A percentile compares a stretch with the other conserved stretches of the same genome.
These are phyloP conservation scores for Chaetophractus vellerosus DNA, from an alignment of 2,797 vertebrate species.

Conservation along the genomic window DNA sequence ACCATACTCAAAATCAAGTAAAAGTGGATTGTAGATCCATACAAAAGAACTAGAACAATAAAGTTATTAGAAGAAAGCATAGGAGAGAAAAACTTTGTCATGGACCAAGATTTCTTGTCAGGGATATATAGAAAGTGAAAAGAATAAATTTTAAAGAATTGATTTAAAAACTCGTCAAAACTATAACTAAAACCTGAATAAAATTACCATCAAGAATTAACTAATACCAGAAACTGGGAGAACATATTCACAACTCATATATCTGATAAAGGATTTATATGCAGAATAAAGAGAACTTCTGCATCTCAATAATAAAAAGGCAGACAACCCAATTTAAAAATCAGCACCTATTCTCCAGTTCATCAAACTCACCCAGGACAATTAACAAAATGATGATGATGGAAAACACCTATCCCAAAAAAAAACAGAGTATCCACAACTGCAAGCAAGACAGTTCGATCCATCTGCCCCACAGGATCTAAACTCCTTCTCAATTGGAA, in stretches of 20 bases:
- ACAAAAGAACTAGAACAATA: not conserved
- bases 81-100: not conserved
- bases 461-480: too few species aligned
- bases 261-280: not conserved
- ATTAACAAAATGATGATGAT: too few species aligned
- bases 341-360: too few species aligned
- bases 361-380: too few species aligned
- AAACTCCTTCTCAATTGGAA: too few species aligned
- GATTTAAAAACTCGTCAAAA: not conserved
- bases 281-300: not conserved
- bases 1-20: not conserved
- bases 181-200: not conserved
- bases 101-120: not conserved
- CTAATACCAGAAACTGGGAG: not conserved
- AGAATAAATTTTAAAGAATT: not conserved
- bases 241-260: not conserved
- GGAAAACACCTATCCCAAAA: too few species aligned
- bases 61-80: not conserved
- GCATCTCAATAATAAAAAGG: not conserved
- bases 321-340: not conserved
- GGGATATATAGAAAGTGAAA: not conserved
- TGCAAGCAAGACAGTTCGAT: too few species aligned
- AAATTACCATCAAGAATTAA: not conserved
- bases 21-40: not conserved
- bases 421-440: too few species aligned